phyloP scores from a whole-genome alignment of 2,113 vertebrate genomes.

The Corythoichthys haematopterus region DNA sequence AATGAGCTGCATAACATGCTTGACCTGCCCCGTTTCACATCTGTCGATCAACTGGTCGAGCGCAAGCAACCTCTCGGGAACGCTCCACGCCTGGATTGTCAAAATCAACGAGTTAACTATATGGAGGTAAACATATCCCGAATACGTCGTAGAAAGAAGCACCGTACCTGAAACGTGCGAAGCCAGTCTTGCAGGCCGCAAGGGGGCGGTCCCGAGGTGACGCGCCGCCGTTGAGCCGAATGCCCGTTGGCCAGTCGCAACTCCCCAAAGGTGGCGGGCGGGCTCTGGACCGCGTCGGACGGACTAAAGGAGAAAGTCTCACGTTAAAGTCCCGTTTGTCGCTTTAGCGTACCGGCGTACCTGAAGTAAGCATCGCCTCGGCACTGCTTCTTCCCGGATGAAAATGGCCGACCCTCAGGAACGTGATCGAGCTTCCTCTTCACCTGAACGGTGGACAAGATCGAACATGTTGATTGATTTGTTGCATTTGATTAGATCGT shows the following conservation, averaged over 20 bases:
- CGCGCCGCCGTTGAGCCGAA: slow-evolving; percentile 86
- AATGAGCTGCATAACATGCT: slow-evolving; percentile 98
- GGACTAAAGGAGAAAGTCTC: slow-evolving; percentile 68
- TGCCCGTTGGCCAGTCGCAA: slow-evolving; percentile 90
- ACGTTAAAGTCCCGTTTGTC: background rate
- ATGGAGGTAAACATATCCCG: too few species aligned
- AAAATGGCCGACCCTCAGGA: slow-evolving; percentile 92
- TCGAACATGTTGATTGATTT: too few species aligned
- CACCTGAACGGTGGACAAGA: slow-evolving; percentile 77
- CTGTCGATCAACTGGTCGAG: slow-evolving; percentile 94
- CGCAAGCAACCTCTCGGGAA: slow-evolving; percentile 90
- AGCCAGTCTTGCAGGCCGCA: slow-evolving; percentile 96
- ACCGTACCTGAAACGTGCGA: slow-evolving; percentile 89
- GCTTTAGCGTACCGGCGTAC: slow-evolving; percentile 62
- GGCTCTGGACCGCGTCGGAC: slow-evolving; percentile 83
- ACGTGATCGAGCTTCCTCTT: slow-evolving; percentile 99
- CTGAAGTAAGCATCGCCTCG: slow-evolving; percentile 90
- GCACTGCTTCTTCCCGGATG: slow-evolving; percentile 97
- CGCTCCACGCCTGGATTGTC: slow-evolving; percentile 60
- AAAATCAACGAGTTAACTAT: too few species aligned
- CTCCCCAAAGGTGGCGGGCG: slow-evolving; percentile 93
- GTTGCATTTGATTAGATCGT: too few species aligned
- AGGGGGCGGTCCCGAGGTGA: slow-evolving; percentile 88
- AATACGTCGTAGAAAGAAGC: too few species aligned
- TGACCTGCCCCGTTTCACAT: slow-evolving; percentile 93